Evolutionary conservation across 2,797 vertebrate species (phyloP).

Genomic region (Gambusia yucatana): DNA sequence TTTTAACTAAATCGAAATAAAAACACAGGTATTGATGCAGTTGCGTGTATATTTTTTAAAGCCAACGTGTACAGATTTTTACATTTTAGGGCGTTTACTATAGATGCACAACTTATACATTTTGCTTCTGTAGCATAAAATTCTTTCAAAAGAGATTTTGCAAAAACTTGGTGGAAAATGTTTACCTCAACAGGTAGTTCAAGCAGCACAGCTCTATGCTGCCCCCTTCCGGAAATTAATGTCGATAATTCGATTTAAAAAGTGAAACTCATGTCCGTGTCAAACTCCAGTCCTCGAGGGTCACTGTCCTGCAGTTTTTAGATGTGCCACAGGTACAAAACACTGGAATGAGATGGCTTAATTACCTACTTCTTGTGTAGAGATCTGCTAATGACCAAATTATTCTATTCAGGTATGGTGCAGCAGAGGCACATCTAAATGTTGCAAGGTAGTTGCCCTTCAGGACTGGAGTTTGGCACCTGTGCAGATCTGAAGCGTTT

Average conservation of each 20-base stretch:
- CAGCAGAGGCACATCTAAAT: too few species aligned
- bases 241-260: background rate
- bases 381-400: too few species aligned
- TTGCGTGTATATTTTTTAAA: background rate
- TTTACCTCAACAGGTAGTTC: background rate
- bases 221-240: conserved; percentile 41
- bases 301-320: too few species aligned
- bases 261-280: background rate
- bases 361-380: too few species aligned
- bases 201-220: conserved; percentile 18
- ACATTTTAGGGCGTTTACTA: background rate
- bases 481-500: background rate
- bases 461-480: background rate
- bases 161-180: background rate
- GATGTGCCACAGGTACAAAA: too few species aligned
- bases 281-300: too few species aligned
- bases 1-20: background rate
- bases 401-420: too few species aligned
- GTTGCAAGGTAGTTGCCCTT: too few species aligned
- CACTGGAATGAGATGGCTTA: too few species aligned
- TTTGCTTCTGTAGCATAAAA: background rate
- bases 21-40: background rate
- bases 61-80: background rate
- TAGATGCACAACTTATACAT: background rate
- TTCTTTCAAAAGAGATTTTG: background rate